Base-by-base conservation (phyloP, 2,797 vertebrate genomes). In the Acipenser oxyrinchus region DNA sequence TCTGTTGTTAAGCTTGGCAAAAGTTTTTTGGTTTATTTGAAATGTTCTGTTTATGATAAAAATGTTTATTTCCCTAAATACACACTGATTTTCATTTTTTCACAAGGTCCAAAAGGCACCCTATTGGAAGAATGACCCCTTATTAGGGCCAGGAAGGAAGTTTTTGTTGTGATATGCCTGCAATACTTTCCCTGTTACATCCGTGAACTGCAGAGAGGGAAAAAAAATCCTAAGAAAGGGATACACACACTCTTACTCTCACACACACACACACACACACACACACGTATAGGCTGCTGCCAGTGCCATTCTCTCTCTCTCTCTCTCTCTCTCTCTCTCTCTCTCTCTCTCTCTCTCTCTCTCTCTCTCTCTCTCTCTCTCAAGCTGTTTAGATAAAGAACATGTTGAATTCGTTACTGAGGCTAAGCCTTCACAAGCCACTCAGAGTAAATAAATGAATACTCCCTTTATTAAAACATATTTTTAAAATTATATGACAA, bases 341-440 rank as follows among this genome's bases (percentile, higher is more conserved):
- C 65, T 64, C 48, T 64, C 48, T 3, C 61, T 61, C 65, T 37
- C 66, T 60, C 59, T 68, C 60, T 49, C 53, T 11, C 70, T 68
- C 65, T 68, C 59, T 65, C 71, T 12, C 65, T 62, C 69, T 65
- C 64, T 68, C 74, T 62, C 67, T 74, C 76, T 75, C 68, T 73
- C 77, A 80, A 82, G 81, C 77, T 85, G 84, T 88, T 88, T 83
- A 87, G 80, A 87, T 83, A 85, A 87, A 84, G 81, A 81, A 78
- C 84, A 85, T 85, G 85, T 83, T 89, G 86, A 85, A 88, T 83
- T 83, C 84, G 83, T 91, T 89, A 87, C 81, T 75, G 66, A 67
- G 74, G 75, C 66, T 76, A 74, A 77, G 74, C 78, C 82, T 73
- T 86, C 82, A 78, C 84, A 78, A 75, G 74, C 79, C 73, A 63